phyloP scores from a whole-genome alignment of 2,113 vertebrate genomes.

The Benitochromis conjunctus region DNA sequence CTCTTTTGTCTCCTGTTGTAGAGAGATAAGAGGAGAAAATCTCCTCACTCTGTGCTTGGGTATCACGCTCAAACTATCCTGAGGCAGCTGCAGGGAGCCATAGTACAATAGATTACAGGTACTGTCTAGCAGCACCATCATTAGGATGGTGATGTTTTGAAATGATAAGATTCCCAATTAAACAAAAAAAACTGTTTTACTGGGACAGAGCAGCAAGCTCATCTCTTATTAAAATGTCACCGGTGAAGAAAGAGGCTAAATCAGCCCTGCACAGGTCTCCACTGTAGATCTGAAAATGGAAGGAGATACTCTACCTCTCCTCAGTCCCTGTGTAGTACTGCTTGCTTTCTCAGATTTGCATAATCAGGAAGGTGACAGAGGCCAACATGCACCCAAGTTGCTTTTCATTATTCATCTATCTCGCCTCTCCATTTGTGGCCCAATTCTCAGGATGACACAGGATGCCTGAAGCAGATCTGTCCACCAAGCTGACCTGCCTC shows the following conservation, averaged over 20 bases:
- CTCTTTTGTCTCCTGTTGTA: background rate
- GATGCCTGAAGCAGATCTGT: conserved; percentile 8
- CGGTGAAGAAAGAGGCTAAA: conserved; percentile 52
- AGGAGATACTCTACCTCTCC: background rate
- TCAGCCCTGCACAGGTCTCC: conserved; percentile 13
- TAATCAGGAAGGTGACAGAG: conserved; percentile 28
- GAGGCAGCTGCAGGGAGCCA: conserved; percentile 14
- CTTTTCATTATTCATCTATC: conserved; percentile 40
- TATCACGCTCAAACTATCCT: conserved; percentile 32
- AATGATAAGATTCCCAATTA: conserved; percentile 33
- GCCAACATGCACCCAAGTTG: conserved; percentile 6
- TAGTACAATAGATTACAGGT: conserved; percentile 22
- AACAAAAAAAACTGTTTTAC: conserved; percentile 50
- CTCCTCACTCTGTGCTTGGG: conserved; percentile 1
- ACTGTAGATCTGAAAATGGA: background rate
- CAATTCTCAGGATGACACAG: background rate
- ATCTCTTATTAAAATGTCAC: conserved; percentile 59
- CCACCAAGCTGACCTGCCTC: conserved; percentile 11
- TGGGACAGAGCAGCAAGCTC: conserved; percentile 14
- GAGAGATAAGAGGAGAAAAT: background rate
- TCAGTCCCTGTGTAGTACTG: background rate
- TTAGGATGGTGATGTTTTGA: conserved; percentile 23
- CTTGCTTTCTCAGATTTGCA: conserved; percentile 26
- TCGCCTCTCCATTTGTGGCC: background rate
- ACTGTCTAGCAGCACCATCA: conserved; percentile 17